Conservation (phyloP, 2,797 vertebrate genomes). For the Toxotes lorentzi region DNA sequence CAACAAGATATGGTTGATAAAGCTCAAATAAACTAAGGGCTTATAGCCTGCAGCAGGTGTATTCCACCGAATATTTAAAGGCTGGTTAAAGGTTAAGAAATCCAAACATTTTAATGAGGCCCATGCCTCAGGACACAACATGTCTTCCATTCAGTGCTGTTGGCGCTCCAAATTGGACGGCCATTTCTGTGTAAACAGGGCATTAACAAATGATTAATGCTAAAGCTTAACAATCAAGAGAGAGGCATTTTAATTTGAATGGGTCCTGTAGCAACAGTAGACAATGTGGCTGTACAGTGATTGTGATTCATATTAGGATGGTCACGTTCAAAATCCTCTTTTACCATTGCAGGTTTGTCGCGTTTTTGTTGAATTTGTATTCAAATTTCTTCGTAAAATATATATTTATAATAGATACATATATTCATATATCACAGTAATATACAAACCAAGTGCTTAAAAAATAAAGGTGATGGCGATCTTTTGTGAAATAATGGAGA, state of each 20-base stretch:
- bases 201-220: slow-evolving; percentile 72
- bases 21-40: slow-evolving; percentile 78
- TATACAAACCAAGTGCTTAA: slow-evolving; percentile 88
- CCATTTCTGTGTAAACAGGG: slow-evolving; percentile 75
- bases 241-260: slow-evolving; percentile 65
- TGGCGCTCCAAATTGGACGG: slow-evolving; percentile 65
- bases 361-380: slow-evolving; percentile 74
- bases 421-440: slow-evolving; percentile 86
- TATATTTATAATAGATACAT: slow-evolving; percentile 86
- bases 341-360: slow-evolving; percentile 49
- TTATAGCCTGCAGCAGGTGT: slow-evolving; percentile 80
- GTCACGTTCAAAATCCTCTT: slow-evolving; percentile 70
- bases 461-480: slow-evolving; percentile 79
- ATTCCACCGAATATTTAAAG: slow-evolving; percentile 76
- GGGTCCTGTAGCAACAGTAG: slow-evolving; percentile 66
- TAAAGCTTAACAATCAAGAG: slow-evolving; percentile 75
- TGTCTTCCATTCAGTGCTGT: slow-evolving; percentile 78
- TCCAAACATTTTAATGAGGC: slow-evolving; percentile 72
- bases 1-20: slow-evolving; percentile 70
- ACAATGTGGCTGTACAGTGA: slow-evolving; percentile 76
- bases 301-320: slow-evolving; percentile 68
- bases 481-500: slow-evolving; percentile 67
- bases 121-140: slow-evolving; percentile 65
- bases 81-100: slow-evolving; percentile 79
- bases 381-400: slow-evolving; percentile 86